Base-by-base conservation (phyloP, 2,113 vertebrate genomes). In the Tapirus terrestris region DNA sequence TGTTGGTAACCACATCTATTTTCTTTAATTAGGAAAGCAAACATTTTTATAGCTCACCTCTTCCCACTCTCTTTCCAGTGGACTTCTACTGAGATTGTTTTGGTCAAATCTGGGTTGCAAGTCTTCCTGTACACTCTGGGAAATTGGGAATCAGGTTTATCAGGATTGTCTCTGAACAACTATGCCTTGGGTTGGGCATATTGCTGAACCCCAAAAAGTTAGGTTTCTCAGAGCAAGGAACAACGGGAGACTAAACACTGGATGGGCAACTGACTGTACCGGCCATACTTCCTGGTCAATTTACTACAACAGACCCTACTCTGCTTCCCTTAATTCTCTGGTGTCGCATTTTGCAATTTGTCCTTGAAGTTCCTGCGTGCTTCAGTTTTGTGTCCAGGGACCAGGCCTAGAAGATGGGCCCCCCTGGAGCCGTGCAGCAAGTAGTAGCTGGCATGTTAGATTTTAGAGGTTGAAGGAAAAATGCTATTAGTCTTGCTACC, bases 391-490 rank as follows among this genome's bases (percentile, higher is more conserved):
- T 77, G 51, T 60, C 2, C 36, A 61, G 45, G 8, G 25, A 45
- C 8, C 29, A 68, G 33, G 14, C 8, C 20, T 11, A 20, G 53
- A 56, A 87, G 29, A n/a, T 43, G 61, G 2, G 17, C 10, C 61
- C 5, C 23, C 1, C 1, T 5, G 3, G 25, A 6, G 3, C 18
- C 23, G 0, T 27, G 3, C 14, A 20, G 58, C 25, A 45, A 29
- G 16, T 39, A 21, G 21, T 2, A 7, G 5, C 7, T 17, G 20
- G 0, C n/a, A 3, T 23, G 17, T 8, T 9, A 48, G 6, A 36
- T 20, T 45, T 85, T 31, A 68, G 2, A 48, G 6, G 31, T 6
- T 56, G 31, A 45, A 91, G 20, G 23, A 48, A 39, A 25, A 51
- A 13, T 20, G 53, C 14, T n/a, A 73, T 10, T 27, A 13, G 20